phyloP scores from a whole-genome alignment of 2,888 invertebrate genomes.

The Epirrhoe tristata region DNA sequence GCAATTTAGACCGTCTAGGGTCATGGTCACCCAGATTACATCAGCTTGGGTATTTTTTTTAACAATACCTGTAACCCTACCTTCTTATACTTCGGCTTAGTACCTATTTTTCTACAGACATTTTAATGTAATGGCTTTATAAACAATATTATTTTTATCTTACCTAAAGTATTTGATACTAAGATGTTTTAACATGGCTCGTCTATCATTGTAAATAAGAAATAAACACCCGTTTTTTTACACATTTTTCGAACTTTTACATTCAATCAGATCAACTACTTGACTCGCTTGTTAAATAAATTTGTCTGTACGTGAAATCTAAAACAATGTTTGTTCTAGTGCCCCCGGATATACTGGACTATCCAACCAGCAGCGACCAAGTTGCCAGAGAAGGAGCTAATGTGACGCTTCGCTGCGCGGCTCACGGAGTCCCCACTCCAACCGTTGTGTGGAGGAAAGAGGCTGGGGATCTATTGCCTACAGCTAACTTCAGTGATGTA shows the following conservation, averaged over 20 bases:
- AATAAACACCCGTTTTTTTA: no score
- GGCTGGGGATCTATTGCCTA: constrained; percentile 88
- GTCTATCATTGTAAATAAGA: background rate
- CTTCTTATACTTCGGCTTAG: background rate
- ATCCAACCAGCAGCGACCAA: constrained; percentile 94
- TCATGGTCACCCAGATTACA: constrained; percentile 16
- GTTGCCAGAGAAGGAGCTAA: constrained; percentile 94
- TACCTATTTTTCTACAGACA: background rate
- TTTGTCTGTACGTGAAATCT: background rate
- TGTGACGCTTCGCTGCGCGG: constrained; percentile 94
- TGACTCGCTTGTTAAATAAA: background rate
- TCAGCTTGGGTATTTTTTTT: constrained; percentile 14
- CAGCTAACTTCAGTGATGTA: constrained; percentile 76
- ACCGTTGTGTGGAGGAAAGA: constrained; percentile 95
- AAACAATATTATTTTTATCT: background rate
- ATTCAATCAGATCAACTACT: background rate
- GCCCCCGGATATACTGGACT: constrained; percentile 94
- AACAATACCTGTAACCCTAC: constrained; percentile 14
- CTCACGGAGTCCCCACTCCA: constrained; percentile 94
- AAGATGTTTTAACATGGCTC: background rate
- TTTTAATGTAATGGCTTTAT: background rate
- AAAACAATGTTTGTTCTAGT: constrained; percentile 76
- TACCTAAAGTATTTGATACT: background rate
- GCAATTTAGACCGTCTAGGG: constrained; percentile 23
- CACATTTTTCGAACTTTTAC: background rate